Evolutionary conservation across 2,113 vertebrate species (phyloP).

Genomic region (Megaleporinus macrocephalus): DNA sequence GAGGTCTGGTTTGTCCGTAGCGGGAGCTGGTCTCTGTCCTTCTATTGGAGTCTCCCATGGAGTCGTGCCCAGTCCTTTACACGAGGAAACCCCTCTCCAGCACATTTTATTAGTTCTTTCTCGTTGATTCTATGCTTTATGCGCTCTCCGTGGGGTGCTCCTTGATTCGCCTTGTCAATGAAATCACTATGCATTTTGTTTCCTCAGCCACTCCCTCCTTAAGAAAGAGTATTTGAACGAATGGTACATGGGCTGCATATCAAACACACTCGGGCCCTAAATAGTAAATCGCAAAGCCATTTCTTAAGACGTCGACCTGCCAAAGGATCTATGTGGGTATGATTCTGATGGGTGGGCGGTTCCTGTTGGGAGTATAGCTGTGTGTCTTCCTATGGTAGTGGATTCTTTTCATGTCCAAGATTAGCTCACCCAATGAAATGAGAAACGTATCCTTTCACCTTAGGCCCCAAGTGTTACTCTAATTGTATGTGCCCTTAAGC

Average conservation of each 20-base stretch:
- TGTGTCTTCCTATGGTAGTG: conserved; percentile 1
- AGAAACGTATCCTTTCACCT: conserved; percentile 5
- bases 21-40: background rate
- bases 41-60: background rate
- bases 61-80: background rate
- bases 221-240: conserved; percentile 9
- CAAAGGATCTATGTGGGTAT: conserved; percentile 9
- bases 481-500: background rate
- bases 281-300: background rate
- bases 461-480: background rate
- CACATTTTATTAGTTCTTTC: background rate
- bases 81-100: background rate
- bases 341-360: background rate
- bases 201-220: background rate
- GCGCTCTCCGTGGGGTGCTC: background rate
- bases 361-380: background rate
- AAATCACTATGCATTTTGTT: conserved; percentile 47
- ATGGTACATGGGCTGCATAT: conserved; percentile 17
- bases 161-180: conserved; percentile 16
- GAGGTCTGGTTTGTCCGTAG: conserved; percentile 15
- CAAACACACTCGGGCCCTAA: background rate
- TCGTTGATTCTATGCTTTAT: background rate
- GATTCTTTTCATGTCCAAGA: background rate
- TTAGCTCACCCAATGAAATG: background rate
- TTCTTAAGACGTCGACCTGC: conserved; percentile 6